phyloP scores from a whole-genome alignment of 1,140 invertebrate species.

The Pseudomyrmex cubaensis region DNA sequence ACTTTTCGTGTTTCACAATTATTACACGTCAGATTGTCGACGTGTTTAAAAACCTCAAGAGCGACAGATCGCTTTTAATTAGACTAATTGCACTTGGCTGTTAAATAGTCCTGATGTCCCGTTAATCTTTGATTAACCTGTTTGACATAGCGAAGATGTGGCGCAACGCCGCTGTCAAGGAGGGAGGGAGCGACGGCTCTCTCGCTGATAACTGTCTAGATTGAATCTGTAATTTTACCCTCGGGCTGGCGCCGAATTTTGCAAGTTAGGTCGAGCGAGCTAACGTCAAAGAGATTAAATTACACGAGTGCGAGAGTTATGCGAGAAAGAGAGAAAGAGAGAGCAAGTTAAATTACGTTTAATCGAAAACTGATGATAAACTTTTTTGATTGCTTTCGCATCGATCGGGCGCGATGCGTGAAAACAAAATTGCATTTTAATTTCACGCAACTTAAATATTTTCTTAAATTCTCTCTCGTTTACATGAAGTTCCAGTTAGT shows the following conservation, averaged over 20 bases:
- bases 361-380: constrained; percentile 50
- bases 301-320: constrained; percentile 28
- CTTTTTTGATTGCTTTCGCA: constrained; percentile 47
- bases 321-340: not conserved
- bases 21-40: not conserved
- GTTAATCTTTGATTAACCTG: constrained; percentile 20
- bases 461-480: constrained; percentile 3
- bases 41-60: too few species aligned
- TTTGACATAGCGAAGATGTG: not conserved
- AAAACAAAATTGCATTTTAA: constrained; percentile 8
- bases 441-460: constrained; percentile 28
- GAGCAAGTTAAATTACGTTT: constrained; percentile 49
- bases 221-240: constrained; percentile 52
- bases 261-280: constrained; percentile 30
- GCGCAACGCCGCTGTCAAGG: not conserved
- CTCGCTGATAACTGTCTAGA: constrained; percentile 43
- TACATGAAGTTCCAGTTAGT: too few species aligned
- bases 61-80: not conserved
- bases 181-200: too few species aligned
- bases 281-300: constrained; percentile 56
- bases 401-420: constrained; percentile 9
- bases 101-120: not conserved
- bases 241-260: constrained; percentile 41
- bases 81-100: not conserved
- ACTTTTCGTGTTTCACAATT: not conserved